Percentiles rank a stretch among this genome's conserved stretches.
phyloP scores from a whole-genome alignment of 2,888 invertebrate genomes.

The Athripsodes cinereus region DNA sequence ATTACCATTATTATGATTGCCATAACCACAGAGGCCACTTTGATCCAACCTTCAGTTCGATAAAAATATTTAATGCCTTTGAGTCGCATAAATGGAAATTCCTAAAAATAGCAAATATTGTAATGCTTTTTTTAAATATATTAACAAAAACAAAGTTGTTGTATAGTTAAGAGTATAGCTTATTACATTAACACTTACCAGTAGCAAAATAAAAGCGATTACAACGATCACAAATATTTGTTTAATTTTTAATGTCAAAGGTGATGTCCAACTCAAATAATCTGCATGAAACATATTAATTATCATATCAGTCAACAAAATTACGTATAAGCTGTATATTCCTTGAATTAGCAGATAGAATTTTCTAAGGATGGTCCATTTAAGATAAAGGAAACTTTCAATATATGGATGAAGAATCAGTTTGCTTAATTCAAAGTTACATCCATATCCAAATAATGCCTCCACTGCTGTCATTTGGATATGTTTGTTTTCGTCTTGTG shows the following conservation, averaged over 20 bases:
- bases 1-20: conserved; percentile 37
- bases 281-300: conserved; percentile 23
- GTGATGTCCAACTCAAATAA: not conserved
- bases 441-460: conserved; percentile 49
- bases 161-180: too few relatives aligned
- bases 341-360: conserved; percentile 50
- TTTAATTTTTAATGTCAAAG: not conserved
- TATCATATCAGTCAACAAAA: conserved; percentile 45
- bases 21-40: conserved; percentile 43
- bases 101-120: conserved; percentile 38
- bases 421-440: conserved; percentile 43
- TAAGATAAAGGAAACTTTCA: conserved; percentile 51
- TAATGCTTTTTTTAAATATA: too few relatives aligned
- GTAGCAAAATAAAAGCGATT: conserved; percentile 39
- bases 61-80: conserved; percentile 46
- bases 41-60: conserved; percentile 52
- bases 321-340: conserved; percentile 45
- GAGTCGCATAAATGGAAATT: conserved; percentile 48
- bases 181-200: too few relatives aligned
- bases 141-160: not conserved
- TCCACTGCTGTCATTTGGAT: conserved; percentile 53
- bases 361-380: conserved; percentile 50
- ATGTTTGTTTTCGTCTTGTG: conserved; percentile 31
- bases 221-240: not conserved
- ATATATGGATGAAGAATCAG: conserved; percentile 51